phyloP scores from a whole-genome alignment of 2,113 vertebrate genomes.

The Polypterus bichir region DNA sequence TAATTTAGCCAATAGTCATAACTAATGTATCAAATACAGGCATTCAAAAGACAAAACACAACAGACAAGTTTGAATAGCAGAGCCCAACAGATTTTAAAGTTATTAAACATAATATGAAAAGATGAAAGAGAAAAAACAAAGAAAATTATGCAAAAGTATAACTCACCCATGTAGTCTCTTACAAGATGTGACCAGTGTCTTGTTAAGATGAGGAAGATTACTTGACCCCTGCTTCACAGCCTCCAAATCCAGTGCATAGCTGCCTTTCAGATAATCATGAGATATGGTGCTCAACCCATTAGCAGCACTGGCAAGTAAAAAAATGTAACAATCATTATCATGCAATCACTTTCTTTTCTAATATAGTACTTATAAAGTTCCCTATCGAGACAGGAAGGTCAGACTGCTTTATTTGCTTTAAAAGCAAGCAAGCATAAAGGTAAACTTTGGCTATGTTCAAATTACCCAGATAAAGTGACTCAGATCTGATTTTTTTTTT shows the following conservation, averaged over 20 bases:
- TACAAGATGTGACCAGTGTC: constrained; percentile 76
- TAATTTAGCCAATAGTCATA: too few relatives aligned
- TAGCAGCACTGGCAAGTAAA: constrained; percentile 46
- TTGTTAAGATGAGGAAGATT: constrained; percentile 82
- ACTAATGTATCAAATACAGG: too few relatives aligned
- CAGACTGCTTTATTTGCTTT: too few relatives aligned
- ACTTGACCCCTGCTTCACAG: constrained; percentile 72
- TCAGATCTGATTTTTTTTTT: too few relatives aligned
- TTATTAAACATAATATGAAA: neutral
- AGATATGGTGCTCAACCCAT: constrained; percentile 77
- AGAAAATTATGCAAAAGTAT: neutral
- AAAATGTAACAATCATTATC: neutral
- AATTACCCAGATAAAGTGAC: too few relatives aligned
- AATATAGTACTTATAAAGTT: too few relatives aligned
- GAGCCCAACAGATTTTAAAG: neutral
- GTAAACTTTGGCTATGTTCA: too few relatives aligned
- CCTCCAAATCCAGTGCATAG: constrained; percentile 84
- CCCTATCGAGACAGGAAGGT: too few relatives aligned
- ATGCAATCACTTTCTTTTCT: too few relatives aligned
- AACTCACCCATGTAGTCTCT: constrained; percentile 73
- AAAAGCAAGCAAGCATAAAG: too few relatives aligned
- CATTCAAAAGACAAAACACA: too few relatives aligned
- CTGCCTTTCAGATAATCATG: constrained; percentile 90
- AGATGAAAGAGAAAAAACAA: neutral
- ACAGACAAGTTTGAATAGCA: neutral